These are phyloP conservation scores for Stercorarius parasiticus DNA, from an alignment of 2,113 vertebrate genomes.

Conservation along the genomic window DNA sequence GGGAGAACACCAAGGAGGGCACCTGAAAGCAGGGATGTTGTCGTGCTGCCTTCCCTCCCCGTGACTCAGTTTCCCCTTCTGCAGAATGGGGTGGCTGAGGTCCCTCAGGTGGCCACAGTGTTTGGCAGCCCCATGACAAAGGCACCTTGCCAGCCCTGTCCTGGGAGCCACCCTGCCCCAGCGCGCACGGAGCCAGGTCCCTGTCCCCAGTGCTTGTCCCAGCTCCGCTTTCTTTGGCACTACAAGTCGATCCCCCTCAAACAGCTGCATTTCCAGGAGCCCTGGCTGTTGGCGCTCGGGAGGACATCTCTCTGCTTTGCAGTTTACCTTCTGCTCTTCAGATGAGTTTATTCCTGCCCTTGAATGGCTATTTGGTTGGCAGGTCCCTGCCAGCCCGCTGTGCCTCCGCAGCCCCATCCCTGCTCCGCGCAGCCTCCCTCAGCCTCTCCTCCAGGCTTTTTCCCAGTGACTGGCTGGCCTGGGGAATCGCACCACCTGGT, in stretches of 20 bases:
- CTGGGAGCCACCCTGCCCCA: neutral
- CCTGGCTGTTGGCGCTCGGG: neutral
- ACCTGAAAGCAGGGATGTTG: neutral
- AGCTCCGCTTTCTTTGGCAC: neutral
- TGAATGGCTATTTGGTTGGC: neutral
- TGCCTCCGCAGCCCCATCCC: neutral
- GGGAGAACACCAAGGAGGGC: neutral
- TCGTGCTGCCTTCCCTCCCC: rapidly evolving
- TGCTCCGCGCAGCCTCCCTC: neutral
- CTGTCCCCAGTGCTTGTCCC: neutral
- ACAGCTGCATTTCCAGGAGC: neutral
- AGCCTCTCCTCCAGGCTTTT: neutral
- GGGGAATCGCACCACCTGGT: neutral
- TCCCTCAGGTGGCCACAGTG: neutral
- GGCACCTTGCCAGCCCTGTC: neutral
- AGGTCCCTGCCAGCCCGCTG: neutral
- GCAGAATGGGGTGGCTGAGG: rapidly evolving
- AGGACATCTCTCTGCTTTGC: neutral
- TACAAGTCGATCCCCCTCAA: rapidly evolving
- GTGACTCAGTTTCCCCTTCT: neutral
- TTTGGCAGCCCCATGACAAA: neutral
- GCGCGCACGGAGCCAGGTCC: rapidly evolving
- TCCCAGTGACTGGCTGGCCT: neutral
- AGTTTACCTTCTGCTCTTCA: neutral
- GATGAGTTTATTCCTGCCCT: neutral